Evolutionary conservation across 2,888 invertebrate species (phyloP).

Genomic region (Orchestes rusci): DNA sequence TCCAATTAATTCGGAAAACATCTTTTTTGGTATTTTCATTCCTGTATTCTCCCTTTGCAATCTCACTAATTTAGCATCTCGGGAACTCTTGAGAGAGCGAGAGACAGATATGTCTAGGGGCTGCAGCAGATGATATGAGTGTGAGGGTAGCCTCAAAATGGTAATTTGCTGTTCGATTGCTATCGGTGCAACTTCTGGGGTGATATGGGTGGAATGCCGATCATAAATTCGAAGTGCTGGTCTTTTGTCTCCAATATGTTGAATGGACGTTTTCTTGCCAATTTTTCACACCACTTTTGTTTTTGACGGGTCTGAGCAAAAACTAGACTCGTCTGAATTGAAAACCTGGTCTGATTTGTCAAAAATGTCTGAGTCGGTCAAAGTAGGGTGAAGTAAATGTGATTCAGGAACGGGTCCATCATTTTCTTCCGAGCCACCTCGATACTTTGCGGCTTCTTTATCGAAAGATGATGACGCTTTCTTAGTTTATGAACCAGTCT

Average conservation of each 20-base stretch:
- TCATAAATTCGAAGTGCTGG: slow-evolving; percentile 1
- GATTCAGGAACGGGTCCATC: slow-evolving; percentile 26
- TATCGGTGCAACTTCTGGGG: not conserved
- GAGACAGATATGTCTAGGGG: slow-evolving; percentile 6
- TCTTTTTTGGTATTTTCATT: slow-evolving; percentile 8
- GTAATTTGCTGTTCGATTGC: not conserved
- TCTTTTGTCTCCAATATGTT: not conserved
- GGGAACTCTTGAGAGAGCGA: slow-evolving; percentile 6
- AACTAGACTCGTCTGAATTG: slow-evolving; percentile 28
- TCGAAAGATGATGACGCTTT: slow-evolving; percentile 24
- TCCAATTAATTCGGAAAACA: slow-evolving; percentile 4
- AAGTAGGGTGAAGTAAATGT: slow-evolving; percentile 10
- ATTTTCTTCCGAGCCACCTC: slow-evolving; percentile 29
- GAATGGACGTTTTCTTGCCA: not conserved
- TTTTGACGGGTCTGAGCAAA: slow-evolving; percentile 18
- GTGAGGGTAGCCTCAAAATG: slow-evolving; percentile 2
- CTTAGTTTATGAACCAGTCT: slow-evolving; percentile 10
- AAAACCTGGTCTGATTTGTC: slow-evolving; percentile 19
- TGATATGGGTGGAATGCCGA: slow-evolving; percentile 1
- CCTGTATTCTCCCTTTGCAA: slow-evolving; percentile 8
- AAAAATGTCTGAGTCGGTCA: slow-evolving; percentile 3
- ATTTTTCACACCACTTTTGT: slow-evolving; percentile 23
- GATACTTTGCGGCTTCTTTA: slow-evolving; percentile 29
- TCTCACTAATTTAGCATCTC: slow-evolving; percentile 9
- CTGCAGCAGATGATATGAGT: slow-evolving; percentile 5